Conservation (phyloP, 2,113 vertebrate genomes). For the Erythrocebus patas region DNA sequence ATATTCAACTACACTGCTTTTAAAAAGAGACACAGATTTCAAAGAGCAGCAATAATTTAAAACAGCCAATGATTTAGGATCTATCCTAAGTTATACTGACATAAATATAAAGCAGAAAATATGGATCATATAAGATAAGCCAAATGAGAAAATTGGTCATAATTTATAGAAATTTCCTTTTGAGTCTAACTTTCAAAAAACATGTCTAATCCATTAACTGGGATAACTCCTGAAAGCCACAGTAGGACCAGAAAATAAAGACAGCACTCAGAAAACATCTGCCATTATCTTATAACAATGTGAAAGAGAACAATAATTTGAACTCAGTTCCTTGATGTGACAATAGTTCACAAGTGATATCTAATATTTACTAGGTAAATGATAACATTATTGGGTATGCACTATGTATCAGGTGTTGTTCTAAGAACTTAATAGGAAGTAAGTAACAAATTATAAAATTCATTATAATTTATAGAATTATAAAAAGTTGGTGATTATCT, state of each 20-base stretch:
- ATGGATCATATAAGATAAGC: not conserved
- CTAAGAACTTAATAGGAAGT: constrained; percentile 14
- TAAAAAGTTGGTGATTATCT: not conserved
- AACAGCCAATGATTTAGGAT: not conserved
- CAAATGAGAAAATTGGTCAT: not conserved
- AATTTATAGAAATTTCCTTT: constrained; percentile 12
- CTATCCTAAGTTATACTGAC: not conserved
- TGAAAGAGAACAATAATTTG: not conserved
- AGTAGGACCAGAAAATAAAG: not conserved
- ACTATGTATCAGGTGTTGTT: not conserved
- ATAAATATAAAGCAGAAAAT: constrained; percentile 54
- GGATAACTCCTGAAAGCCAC: not conserved
- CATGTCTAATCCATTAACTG: not conserved
- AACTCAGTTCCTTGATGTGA: not conserved
- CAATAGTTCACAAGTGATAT: not conserved
- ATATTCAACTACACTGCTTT: not conserved
- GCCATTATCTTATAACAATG: not conserved
- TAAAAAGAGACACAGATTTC: not conserved
- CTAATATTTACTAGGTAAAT: constrained; percentile 21
- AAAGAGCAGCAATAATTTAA: not conserved
- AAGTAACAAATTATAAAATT: constrained; percentile 6
- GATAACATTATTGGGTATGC: not conserved
- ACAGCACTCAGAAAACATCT: not conserved
- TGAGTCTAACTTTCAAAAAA: not conserved
- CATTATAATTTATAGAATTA: not conserved